phyloP scores from a whole-genome alignment of 2,888 invertebrate genomes.

The Lasiommata megera region DNA sequence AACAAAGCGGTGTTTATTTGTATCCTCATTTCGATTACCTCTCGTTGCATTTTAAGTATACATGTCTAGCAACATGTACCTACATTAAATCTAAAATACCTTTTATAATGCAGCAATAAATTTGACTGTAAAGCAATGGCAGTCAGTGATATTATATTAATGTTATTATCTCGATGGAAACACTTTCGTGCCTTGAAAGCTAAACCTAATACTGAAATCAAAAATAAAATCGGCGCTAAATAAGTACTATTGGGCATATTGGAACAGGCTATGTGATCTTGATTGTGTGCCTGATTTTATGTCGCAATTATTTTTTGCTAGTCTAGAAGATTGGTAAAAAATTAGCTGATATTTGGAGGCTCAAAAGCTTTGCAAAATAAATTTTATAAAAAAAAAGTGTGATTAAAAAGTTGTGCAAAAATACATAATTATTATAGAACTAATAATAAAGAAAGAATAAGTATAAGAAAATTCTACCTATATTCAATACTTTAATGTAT shows the following conservation, averaged over 20 bases:
- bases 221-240: not conserved
- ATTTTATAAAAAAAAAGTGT: not conserved
- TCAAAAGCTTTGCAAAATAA: not conserved
- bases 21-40: too few species aligned
- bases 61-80: too few species aligned
- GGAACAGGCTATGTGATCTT: not conserved
- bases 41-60: too few species aligned
- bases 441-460: not conserved
- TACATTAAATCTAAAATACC: too few species aligned
- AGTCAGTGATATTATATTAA: not conserved
- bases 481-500: not conserved
- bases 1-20: too few species aligned
- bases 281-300: not conserved
- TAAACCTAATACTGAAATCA: not conserved
- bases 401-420: conserved; percentile 8
- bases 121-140: not conserved
- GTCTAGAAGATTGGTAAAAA: not conserved
- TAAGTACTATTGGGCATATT: not conserved
- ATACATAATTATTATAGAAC: not conserved
- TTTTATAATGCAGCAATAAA: too few species aligned
- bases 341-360: not conserved
- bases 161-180: not conserved
- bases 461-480: not conserved
- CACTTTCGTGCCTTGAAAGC: conserved; percentile 26
- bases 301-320: not conserved